phyloP scores from a whole-genome alignment of 2,888 invertebrate species.

The Rhamnusium bicolor region DNA sequence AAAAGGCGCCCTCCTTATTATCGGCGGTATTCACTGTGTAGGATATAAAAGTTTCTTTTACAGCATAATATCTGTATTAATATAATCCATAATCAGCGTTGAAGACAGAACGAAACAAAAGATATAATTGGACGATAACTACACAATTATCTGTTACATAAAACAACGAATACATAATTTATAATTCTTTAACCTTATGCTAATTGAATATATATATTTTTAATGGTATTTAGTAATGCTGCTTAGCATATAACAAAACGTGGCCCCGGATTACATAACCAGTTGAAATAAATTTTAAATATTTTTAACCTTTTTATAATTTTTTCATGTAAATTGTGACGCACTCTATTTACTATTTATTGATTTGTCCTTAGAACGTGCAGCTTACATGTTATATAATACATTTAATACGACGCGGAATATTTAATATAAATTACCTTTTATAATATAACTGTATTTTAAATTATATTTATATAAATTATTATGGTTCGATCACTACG shows the following conservation, averaged over 20 bases:
- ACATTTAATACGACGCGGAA: slow-evolving; percentile 29
- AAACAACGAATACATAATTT: slow-evolving; percentile 28
- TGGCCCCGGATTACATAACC: slow-evolving; percentile 30
- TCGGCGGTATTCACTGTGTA: background rate
- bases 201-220: slow-evolving; percentile 31
- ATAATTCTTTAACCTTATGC: slow-evolving; percentile 36
- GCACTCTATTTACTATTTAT: slow-evolving; percentile 51
- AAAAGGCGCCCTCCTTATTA: no score
- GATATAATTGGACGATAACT: slow-evolving; percentile 20
- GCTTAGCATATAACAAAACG: slow-evolving; percentile 32
- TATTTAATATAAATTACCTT: slow-evolving; percentile 44
- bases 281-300: slow-evolving; percentile 33
- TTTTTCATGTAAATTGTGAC: slow-evolving; percentile 48
- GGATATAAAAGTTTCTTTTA: background rate
- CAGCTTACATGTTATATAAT: slow-evolving; percentile 30
- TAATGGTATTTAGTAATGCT: slow-evolving; percentile 35
- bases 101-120: slow-evolving; percentile 13
- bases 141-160: slow-evolving; percentile 30
- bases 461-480: slow-evolving; percentile 34
- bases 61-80: background rate
- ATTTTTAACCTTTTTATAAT: slow-evolving; percentile 31
- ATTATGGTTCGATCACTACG: background rate
- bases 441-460: slow-evolving; percentile 34
- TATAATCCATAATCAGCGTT: slow-evolving; percentile 5
- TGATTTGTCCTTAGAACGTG: slow-evolving; percentile 55